Evolutionary conservation across 2,797 vertebrate genomes (phyloP).

Genomic region (Allobates femoralis): DNA sequence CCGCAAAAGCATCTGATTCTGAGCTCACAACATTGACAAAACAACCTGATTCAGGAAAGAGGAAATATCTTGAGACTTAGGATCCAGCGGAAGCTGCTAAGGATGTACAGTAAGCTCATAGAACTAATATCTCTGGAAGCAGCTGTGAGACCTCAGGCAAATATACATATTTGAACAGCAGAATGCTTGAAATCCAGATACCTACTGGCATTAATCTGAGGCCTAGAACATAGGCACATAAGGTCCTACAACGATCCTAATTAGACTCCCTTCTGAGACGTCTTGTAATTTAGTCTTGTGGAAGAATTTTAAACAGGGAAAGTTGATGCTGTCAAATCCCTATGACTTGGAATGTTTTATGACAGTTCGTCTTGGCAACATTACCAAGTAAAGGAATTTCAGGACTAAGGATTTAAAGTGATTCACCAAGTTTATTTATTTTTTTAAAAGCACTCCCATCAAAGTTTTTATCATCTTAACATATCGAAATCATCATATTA

Average conservation of each 20-base stretch:
- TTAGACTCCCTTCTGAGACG: background rate
- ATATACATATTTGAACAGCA: conserved; percentile 39
- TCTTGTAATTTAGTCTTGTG: background rate
- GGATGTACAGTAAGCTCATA: background rate
- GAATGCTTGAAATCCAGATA: conserved; percentile 11
- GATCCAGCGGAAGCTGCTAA: conserved; percentile 8
- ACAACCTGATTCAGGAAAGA: background rate
- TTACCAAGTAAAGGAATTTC: background rate
- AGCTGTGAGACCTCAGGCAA: conserved; percentile 34
- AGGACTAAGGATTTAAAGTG: background rate
- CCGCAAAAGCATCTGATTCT: background rate
- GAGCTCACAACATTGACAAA: background rate
- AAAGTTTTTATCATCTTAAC: too few relatives aligned
- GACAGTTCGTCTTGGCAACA: background rate
- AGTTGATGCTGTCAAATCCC: background rate
- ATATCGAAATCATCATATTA: too few relatives aligned
- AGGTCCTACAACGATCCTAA: background rate
- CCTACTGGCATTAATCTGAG: conserved; percentile 4
- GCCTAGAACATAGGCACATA: background rate
- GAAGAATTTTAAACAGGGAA: background rate
- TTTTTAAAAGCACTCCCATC: too few relatives aligned
- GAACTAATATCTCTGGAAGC: conserved; percentile 1
- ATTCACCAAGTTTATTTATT: too few relatives aligned
- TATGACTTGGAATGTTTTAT: background rate
- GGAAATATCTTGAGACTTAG: background rate